Evolutionary conservation across 1,140 invertebrate species (phyloP), one percentile per base, ranked within the genome.

Genomic region (Eriocheir sinensis): DNA sequence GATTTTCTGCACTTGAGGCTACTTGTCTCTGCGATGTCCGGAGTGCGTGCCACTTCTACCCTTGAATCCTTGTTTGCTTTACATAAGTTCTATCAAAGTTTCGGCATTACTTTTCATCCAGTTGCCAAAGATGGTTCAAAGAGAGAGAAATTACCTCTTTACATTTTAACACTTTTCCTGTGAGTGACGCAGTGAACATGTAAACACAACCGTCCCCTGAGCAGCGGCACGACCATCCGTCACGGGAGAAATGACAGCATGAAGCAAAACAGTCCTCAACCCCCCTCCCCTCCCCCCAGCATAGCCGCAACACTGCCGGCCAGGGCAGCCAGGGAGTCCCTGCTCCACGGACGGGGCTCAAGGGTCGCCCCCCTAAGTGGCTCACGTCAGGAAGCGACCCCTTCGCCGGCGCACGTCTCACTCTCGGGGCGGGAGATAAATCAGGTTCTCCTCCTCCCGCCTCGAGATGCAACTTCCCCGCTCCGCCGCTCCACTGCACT

Each of bases 401-500:
- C 21, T 72, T 72, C 17, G 12, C 60, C 27, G 6, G 60, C 1
- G 60, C 60, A 72, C 21, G 60, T 72, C 60, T 72, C 60, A 72
- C 60, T 72, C 21, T 72, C 60, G 0, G 60, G 21, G 60, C 60
- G 60, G 60, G 60, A 72, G 21, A 72, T 72, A 72, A 72, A 72
- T 72, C 60, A n/a, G 60, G 27, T 72, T 72, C 4, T 72, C 60
- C 60, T 72, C 60, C 21, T n/a, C 60, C 60, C 60, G 27, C 86
- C 44, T 41, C 41, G 88, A 89, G 88, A 89, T 40, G 88, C 41
- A 53, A 89, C n/a, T 89, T 89, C 38, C 81, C 81, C 81, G 81
- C 81, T 36, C 30, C 81, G 36, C 34, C 81, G 81, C 81, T 89
- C 41, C 48, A 41, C 41, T 53, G 88, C 88, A 53, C 88, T 36